Evolutionary conservation across 1,140 invertebrate genomes (phyloP).

Genomic region (Chionoecetes opilio): DNA sequence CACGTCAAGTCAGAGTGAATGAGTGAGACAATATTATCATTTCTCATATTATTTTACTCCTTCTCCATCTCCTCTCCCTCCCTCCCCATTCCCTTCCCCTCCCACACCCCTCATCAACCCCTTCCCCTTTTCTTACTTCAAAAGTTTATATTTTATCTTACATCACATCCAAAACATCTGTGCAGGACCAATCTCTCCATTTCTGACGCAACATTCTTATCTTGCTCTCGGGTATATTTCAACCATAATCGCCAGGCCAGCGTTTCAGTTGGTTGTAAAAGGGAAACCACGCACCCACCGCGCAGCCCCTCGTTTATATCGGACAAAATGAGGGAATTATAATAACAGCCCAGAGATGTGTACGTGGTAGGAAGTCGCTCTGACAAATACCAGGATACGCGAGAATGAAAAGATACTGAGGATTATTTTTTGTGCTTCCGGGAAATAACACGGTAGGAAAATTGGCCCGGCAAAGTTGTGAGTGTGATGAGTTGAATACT

Average conservation of each 20-base stretch:
- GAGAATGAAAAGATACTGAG: not conserved
- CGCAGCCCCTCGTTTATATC: not conserved
- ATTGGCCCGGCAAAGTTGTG: not conserved
- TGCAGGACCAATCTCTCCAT: not conserved
- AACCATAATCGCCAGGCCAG: not conserved
- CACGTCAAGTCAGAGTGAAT: not conserved
- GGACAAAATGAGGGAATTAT: constrained; percentile 19
- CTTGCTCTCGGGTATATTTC: not conserved
- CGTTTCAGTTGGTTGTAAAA: not conserved
- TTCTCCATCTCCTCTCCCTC: too few relatives aligned
- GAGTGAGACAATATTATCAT: not conserved
- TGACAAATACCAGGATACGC: not conserved
- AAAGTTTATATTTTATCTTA: not conserved
- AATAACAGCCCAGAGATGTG: not conserved
- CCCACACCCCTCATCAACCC: too few relatives aligned
- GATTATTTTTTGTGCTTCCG: constrained; percentile 17
- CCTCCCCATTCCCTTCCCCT: too few relatives aligned
- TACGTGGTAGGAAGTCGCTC: constrained; percentile 15
- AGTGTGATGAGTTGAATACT: not conserved
- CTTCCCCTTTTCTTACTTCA: too few relatives aligned
- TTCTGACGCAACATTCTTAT: not conserved
- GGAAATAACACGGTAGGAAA: not conserved
- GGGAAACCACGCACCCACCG: not conserved
- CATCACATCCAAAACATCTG: not conserved
- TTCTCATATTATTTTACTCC: not conserved